These are phyloP conservation scores for Itoplectis maculator DNA, from an alignment of 2,888 invertebrate species.

Conservation along the genomic window DNA sequence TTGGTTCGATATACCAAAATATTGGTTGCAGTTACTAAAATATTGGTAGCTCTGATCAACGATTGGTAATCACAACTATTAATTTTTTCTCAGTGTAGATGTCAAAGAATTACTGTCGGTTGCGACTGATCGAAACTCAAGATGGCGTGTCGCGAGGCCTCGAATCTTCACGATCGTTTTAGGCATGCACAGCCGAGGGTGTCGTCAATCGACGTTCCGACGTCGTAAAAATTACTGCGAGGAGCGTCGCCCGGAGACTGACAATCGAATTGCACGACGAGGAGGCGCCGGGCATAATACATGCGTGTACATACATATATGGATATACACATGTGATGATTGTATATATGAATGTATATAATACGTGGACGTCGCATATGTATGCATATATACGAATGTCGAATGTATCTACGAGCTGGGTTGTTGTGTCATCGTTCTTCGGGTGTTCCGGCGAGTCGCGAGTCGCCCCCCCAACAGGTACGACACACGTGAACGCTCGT, in stretches of 20 bases:
- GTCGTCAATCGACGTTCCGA: slow-evolving; percentile 18
- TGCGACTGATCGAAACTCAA: not conserved
- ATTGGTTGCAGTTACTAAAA: no score
- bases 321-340: not conserved
- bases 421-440: slow-evolving; percentile 52
- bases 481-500: slow-evolving; percentile 11
- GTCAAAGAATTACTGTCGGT: not conserved
- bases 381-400: no score
- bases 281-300: slow-evolving; percentile 25
- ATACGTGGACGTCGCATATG: no score
- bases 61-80: no score
- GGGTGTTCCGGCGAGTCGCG: slow-evolving; percentile 23
- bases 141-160: not conserved
- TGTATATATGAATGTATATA: no score
- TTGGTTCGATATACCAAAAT: no score
- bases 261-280: slow-evolving; percentile 57
- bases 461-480: not conserved
- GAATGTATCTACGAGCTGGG: not conserved
- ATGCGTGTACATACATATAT: not conserved
- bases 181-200: not conserved
- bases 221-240: slow-evolving; percentile 16
- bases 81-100: no score
- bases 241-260: slow-evolving; percentile 19
- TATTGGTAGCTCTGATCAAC: no score
- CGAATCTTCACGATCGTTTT: not conserved